These are phyloP conservation scores for Drosophila pseudotakahashii DNA, from an alignment of 2,888 invertebrate species.

Conservation along the genomic window DNA sequence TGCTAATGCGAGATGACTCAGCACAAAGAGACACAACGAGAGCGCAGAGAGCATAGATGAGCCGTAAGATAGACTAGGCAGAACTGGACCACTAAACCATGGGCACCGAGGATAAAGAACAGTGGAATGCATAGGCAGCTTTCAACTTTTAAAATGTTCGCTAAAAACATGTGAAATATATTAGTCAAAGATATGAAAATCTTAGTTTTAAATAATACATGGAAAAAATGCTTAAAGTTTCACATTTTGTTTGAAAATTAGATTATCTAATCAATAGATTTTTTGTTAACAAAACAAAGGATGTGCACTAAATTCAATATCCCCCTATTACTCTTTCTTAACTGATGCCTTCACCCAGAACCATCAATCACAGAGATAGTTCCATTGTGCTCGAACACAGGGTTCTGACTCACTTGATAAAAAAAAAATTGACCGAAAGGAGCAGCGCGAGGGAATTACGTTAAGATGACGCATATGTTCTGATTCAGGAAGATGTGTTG, in stretches of 20 bases:
- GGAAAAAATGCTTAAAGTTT: too few species aligned
- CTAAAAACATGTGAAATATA: too few species aligned
- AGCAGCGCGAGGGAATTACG: constrained; percentile 2
- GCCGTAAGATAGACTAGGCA: constrained; percentile 35
- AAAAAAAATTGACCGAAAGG: background rate
- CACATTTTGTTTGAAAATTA: too few species aligned
- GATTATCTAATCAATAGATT: too few species aligned
- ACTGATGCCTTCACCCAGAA: background rate
- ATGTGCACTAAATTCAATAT: too few species aligned
- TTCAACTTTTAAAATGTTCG: too few species aligned
- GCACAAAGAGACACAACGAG: constrained; percentile 11
- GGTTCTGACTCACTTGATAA: constrained; percentile 8
- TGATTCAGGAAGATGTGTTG: constrained; percentile 28
- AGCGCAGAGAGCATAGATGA: constrained; percentile 13
- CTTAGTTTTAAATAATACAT: too few species aligned
- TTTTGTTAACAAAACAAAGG: too few species aligned
- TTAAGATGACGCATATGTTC: constrained; percentile 20
- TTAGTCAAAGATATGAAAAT: too few species aligned
- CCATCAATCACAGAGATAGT: background rate
- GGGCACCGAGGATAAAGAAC: background rate
- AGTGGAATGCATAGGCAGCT: constrained; percentile 7
- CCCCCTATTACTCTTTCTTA: too few species aligned
- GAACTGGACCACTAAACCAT: background rate
- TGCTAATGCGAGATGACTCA: constrained; percentile 44
- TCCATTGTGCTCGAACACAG: background rate